phyloP scores from a whole-genome alignment of 2,888 invertebrate species.

The Timema cristinae region DNA sequence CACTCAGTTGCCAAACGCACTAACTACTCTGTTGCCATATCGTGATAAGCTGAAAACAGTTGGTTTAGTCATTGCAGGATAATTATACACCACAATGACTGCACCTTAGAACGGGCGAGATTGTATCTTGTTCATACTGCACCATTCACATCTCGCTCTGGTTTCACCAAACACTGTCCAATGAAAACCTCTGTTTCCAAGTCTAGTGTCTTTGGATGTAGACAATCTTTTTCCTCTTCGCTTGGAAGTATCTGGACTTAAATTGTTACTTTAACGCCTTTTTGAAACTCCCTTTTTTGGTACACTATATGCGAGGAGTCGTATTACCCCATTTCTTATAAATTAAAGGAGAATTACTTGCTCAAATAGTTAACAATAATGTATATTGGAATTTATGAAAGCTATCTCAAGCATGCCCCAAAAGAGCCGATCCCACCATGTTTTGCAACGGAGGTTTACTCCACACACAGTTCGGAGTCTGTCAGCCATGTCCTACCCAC shows the following conservation, averaged over 20 bases:
- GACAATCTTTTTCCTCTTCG: not conserved
- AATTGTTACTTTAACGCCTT: not conserved
- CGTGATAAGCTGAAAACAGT: not conserved
- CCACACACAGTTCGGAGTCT: conserved; percentile 12
- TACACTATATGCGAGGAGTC: not conserved
- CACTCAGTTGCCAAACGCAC: too few relatives aligned
- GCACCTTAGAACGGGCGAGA: not conserved
- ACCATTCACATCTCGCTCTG: not conserved
- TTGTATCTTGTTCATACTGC: not conserved
- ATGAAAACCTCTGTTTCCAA: not conserved
- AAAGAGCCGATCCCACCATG: conserved; percentile 19
- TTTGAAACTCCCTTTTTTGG: not conserved
- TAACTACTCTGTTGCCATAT: not conserved
- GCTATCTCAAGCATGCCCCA: conserved; percentile 18
- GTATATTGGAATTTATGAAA: conserved; percentile 18
- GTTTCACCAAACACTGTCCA: not conserved
- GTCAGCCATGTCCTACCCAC: conserved; percentile 17
- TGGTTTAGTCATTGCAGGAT: not conserved
- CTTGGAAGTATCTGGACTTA: not conserved
- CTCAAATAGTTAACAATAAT: conserved; percentile 11
- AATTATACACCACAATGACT: not conserved
- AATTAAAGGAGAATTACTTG: conserved; percentile 10
- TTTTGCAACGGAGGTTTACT: conserved; percentile 4
- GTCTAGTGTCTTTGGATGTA: not conserved
- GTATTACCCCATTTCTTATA: not conserved